Evolutionary conservation across 2,888 invertebrate genomes (phyloP).

Genomic region (Vesta saturnalis): DNA sequence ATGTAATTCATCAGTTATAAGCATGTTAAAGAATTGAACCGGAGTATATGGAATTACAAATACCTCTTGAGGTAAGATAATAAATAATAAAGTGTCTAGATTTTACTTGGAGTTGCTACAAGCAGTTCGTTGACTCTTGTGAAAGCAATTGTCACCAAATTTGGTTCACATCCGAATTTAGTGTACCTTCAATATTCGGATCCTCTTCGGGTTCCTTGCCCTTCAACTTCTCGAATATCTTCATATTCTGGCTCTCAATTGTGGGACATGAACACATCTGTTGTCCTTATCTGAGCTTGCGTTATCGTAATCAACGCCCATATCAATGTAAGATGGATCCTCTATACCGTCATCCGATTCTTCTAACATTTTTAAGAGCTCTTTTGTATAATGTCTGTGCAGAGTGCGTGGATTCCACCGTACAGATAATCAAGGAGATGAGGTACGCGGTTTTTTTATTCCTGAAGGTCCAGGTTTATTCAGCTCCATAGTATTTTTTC

Average conservation of each 20-base stretch:
- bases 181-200: background rate
- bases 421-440: background rate
- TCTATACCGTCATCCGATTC: background rate
- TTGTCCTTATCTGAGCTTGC: background rate
- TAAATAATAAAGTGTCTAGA: background rate
- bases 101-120: background rate
- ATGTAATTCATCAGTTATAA: background rate
- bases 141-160: background rate
- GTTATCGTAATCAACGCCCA: background rate
- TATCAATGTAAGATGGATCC: background rate
- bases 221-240: background rate
- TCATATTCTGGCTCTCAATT: background rate
- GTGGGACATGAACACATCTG: background rate
- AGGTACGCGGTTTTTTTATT: background rate
- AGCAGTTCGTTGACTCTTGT: too few relatives aligned
- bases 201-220: background rate
- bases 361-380: background rate
- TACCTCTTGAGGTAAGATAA: slow-evolving; percentile 4
- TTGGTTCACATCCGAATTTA: background rate
- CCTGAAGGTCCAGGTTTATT: background rate
- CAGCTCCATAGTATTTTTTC: background rate
- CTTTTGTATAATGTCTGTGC: background rate
- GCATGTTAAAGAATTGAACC: too few relatives aligned
- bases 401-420: background rate
- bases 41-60: background rate